Base-by-base conservation (phyloP, 2,113 vertebrate genomes). In the Tamias sibiricus region DNA sequence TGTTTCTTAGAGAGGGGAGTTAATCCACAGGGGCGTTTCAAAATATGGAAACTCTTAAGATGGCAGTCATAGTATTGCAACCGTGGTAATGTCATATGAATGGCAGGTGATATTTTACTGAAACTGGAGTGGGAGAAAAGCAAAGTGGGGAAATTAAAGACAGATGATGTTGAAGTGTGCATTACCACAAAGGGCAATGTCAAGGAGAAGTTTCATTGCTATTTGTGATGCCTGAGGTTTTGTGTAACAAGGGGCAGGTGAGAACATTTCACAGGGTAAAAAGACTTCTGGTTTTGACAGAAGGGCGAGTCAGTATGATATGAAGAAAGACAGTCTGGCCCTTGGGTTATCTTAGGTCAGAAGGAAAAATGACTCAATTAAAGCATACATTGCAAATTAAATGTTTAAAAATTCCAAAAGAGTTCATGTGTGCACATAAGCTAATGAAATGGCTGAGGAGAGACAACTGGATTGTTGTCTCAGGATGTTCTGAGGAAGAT, bases 31-130 rank as follows among this genome's bases (percentile, higher is more conserved):
- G 32, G 57, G 10, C 28, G 6, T 7, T 79, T 82, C 71, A 69
- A 83, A 94, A 69, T 59, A 59, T 26, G 59, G 92, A 80, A 75
- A 44, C 49, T 72, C 64, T 90, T 94, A 71, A n/a, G 68, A 79
- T 24, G 54, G 13, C 35, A 52, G 83, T 89, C 22, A 7, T 6
- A 59, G 8, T 17, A 52, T 16, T 8, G 2, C 13, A 69, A 22
- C 20, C 4, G 54, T 9, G 9, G 19, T 62, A 32, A 57, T 69
- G 42, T 26, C 64, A 59, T 32, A 26, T 17, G 64, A 83, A 82
- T 83, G 77, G 30, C 75, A 92, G 66, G 54, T 76, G 49, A 75
- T 66, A 89, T 4, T 89, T 69, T 71, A 75, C 44, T 75, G 69
- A 91, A 92, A 92, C 32, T 54, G 54, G 59, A 90, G n/a, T 17